Evolutionary conservation across 2,113 vertebrate genomes (phyloP), one percentile per base, ranked within the genome.

Genomic region (Hemichromis elongatus): DNA sequence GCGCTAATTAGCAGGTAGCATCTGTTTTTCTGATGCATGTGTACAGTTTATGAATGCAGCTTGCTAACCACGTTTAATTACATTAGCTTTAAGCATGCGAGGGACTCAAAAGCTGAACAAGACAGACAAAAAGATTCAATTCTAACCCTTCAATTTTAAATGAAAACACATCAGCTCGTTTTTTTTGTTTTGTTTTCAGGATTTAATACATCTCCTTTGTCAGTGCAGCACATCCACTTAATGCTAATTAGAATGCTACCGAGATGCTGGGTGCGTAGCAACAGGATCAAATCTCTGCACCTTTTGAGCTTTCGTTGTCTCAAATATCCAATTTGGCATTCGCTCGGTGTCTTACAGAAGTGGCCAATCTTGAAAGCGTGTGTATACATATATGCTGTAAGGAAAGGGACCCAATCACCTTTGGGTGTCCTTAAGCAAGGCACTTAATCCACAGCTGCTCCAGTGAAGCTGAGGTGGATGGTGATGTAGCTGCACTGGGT

Each of bases 381-480:
- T 75, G 45, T 79, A 0, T 19, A 33, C 33, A 24, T 82, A 54
- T 77, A 13, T 28, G 80, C 30, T 63, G 57, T n/a, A 24, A 42
- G 57, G 85, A 50, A 24, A 42, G 68, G 26, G 21, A 83, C n/a
- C n/a, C 82, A 24, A 35, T 89, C 81, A 90, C 78, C 81, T 85
- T 50, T 70, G 82, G 6, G 11, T 77, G 85, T 91, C 77, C 42
- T 85, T 91, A 84, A 92, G 85, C 75, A 92, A 91, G 89, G 90
- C 88, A 86, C 86, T 86, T 86, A 59, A 88, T 86, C 84, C 85
- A 9, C 92, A 87, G 79, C 86, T 61, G 79, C 75, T 75, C 30
- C 53, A 9, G 53, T 30, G 63, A 52, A 42, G 80, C 77, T 37
- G 61, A 19, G 30, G 82, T 37, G 18, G 35, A 47, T 6, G 42